Evolutionary conservation across 2,113 vertebrate species (phyloP).

Genomic region (Myotis yumanensis): DNA sequence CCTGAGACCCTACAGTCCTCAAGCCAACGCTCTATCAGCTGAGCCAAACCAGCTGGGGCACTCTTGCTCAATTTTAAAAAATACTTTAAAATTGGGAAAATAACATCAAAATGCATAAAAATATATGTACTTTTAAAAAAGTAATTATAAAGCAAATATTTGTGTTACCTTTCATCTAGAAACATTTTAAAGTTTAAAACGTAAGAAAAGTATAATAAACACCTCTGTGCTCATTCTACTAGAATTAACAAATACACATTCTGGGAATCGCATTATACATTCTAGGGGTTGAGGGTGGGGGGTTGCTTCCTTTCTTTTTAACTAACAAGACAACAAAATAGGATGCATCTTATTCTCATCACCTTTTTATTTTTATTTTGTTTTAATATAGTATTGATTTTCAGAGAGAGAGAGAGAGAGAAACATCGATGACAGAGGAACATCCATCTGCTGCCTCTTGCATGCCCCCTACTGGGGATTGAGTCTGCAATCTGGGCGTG

Average conservation of each 20-base stretch:
- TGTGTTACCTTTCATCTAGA: not conserved
- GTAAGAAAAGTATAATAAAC: not conserved
- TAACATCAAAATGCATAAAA: not conserved
- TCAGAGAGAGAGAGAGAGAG: too few species aligned
- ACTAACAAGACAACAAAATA: conserved; percentile 16
- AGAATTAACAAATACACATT: not conserved
- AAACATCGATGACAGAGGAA: too few species aligned
- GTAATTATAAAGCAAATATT: not conserved
- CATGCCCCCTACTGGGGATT: too few species aligned
- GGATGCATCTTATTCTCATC: not conserved
- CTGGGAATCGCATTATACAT: not conserved
- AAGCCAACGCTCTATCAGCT: too few species aligned
- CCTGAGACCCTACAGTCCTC: too few species aligned
- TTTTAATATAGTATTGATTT: too few species aligned
- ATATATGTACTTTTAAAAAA: not conserved
- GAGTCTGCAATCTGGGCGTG: too few species aligned
- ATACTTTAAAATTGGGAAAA: too few species aligned
- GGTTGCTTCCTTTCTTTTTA: not conserved
- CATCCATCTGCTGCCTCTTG: too few species aligned
- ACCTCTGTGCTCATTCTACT: not conserved
- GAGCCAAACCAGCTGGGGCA: too few species aligned
- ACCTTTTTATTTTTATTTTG: not conserved
- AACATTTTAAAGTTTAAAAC: not conserved
- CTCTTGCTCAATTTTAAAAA: too few species aligned
- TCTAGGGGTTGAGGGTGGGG: too few species aligned